Percentiles rank a stretch among this genome's conserved stretches.
Conservation (phyloP, 2,113 vertebrate genomes). For the Pedionomus torquatus region DNA sequence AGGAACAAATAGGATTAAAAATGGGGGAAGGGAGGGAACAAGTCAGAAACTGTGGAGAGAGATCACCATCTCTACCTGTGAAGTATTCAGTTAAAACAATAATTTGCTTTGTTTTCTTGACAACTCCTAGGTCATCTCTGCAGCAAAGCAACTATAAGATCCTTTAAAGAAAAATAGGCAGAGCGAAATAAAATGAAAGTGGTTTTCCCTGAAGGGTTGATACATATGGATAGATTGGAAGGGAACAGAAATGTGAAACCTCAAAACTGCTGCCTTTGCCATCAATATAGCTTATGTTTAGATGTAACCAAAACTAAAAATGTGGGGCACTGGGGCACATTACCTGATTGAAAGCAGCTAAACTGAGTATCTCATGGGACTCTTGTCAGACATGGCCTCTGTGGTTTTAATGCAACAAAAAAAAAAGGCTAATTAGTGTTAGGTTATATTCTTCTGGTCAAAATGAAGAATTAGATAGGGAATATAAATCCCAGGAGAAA, state of each 20-base stretch:
- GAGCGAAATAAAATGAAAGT: neutral
- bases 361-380: neutral
- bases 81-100: neutral
- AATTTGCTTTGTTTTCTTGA: neutral
- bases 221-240: neutral
- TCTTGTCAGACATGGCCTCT: neutral
- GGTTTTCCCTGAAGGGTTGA: neutral
- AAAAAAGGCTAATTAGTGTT: neutral
- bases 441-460: neutral
- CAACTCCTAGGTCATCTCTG: neutral
- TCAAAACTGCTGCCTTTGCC: neutral
- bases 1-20: neutral
- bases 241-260: neutral
- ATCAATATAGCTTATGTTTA: neutral
- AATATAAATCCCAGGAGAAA: neutral
- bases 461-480: neutral
- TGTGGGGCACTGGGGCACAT: neutral
- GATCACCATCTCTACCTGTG: neutral
- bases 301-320: neutral
- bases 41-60: neutral
- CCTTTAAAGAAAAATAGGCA: neutral
- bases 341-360: neutral
- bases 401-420: neutral
- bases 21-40: neutral
- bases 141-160: neutral